These are phyloP conservation scores for Platycheirus albimanus DNA, from an alignment of 2,888 invertebrate genomes.

Conservation along the genomic window DNA sequence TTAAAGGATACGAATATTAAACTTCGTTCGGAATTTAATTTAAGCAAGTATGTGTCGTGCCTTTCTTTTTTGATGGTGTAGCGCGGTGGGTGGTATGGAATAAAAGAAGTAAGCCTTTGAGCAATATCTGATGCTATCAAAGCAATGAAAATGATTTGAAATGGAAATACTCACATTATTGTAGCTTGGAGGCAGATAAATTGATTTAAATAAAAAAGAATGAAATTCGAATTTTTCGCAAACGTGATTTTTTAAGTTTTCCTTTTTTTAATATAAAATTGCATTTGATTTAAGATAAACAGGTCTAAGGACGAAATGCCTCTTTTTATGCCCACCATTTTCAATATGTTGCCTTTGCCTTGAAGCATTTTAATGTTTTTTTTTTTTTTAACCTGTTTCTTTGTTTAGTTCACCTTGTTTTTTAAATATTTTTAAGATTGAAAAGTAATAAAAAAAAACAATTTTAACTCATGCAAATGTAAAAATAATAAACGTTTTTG, in stretches of 20 bases:
- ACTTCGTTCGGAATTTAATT: conserved; percentile 15
- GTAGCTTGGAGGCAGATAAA: conserved; percentile 49
- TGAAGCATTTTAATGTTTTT: no score
- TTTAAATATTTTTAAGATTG: no score
- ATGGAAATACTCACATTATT: conserved; percentile 19
- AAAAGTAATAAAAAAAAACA: no score
- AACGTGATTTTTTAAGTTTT: conserved; percentile 25
- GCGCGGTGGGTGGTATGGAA: no score
- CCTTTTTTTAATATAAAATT: background rate
- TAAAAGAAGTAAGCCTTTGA: background rate
- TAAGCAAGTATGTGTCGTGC: background rate
- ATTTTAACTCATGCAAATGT: no score
- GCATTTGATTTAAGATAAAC: no score
- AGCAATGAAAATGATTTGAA: conserved; percentile 35
- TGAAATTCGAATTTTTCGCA: conserved; percentile 17
- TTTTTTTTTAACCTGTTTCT: no score
- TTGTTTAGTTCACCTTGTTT: no score
- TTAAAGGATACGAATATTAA: conserved; percentile 10
- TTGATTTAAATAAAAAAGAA: conserved; percentile 60
- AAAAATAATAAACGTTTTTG: no score
- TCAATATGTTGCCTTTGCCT: no score
- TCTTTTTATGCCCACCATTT: no score
- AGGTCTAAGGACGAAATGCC: no score
- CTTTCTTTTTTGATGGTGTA: background rate
- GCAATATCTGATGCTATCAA: conserved; percentile 30